These are phyloP conservation scores for Myocastor coypus DNA, from an alignment of 2,113 vertebrate species.

Conservation along the genomic window DNA sequence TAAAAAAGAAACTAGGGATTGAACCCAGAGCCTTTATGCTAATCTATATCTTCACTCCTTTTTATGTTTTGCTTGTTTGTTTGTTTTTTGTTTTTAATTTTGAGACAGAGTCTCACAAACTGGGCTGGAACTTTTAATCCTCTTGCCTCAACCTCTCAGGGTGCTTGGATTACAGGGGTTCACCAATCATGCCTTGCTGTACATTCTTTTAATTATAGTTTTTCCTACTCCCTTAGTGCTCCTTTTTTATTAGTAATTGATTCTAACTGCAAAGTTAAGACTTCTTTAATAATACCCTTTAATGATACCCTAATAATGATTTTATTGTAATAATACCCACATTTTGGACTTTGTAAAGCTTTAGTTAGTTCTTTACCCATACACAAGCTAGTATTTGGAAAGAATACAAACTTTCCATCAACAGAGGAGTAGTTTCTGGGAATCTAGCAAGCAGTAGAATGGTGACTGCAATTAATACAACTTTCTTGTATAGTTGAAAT, in stretches of 20 bases:
- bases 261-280: slow-evolving; percentile 55
- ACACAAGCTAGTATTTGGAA: slow-evolving; percentile 17
- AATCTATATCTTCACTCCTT: background rate
- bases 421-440: background rate
- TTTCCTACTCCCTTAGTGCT: background rate
- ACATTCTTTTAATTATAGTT: slow-evolving; percentile 24
- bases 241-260: slow-evolving; percentile 29
- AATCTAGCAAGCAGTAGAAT: background rate
- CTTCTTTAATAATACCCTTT: slow-evolving; percentile 24
- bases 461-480: background rate
- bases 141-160: background rate
- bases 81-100: background rate
- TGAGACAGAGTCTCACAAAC: background rate
- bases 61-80: background rate
- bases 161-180: background rate
- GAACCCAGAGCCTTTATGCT: background rate
- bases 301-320: background rate
- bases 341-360: background rate
- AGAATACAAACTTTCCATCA: background rate
- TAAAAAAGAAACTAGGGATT: background rate
- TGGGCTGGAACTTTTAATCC: background rate
- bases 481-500: slow-evolving; percentile 22
- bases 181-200: background rate
- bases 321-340: slow-evolving; percentile 20
- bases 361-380: slow-evolving; percentile 1